A percentile compares a stretch with the other conserved stretches of the same genome.
phyloP scores from a whole-genome alignment of 2,888 invertebrate genomes.

The Polia nebulosa region DNA sequence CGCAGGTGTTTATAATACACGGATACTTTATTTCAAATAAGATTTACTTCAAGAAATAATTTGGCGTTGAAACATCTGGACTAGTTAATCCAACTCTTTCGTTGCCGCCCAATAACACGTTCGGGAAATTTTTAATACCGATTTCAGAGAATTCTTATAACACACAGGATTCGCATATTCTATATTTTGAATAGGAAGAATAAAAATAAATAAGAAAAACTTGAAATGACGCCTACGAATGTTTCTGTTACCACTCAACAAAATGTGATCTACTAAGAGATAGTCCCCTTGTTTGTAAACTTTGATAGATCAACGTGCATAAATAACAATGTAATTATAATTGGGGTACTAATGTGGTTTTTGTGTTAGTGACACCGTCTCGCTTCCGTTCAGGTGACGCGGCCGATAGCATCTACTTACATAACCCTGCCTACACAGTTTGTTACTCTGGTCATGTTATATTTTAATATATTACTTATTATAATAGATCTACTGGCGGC shows the following conservation, averaged over 20 bases:
- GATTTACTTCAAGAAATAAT: slow-evolving; percentile 87
- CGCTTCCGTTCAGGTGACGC: slow-evolving; percentile 90
- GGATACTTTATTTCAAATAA: slow-evolving; percentile 88
- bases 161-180: slow-evolving; percentile 48
- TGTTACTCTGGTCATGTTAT: slow-evolving; percentile 79
- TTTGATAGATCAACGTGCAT: slow-evolving; percentile 73
- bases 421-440: slow-evolving; percentile 77
- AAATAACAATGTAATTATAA: slow-evolving; percentile 76
- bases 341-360: slow-evolving; percentile 87
- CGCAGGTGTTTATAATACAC: slow-evolving; percentile 88
- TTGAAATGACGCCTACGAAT: slow-evolving; percentile 1
- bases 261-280: slow-evolving; percentile 55
- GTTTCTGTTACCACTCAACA: slow-evolving; percentile 53
- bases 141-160: slow-evolving; percentile 62
- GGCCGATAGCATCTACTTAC: slow-evolving; percentile 80
- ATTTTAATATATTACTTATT: slow-evolving; percentile 56
- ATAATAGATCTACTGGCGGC: slow-evolving; percentile 33
- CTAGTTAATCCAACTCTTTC: slow-evolving; percentile 76
- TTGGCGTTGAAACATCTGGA: slow-evolving; percentile 84
- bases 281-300: slow-evolving; percentile 68
- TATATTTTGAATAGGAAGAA: slow-evolving; percentile 28
- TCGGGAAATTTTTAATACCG: slow-evolving; percentile 67
- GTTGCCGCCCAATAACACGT: slow-evolving; percentile 69
- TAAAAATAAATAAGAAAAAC: slow-evolving; percentile 8
- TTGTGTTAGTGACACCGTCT: slow-evolving; percentile 80